phyloP scores from a whole-genome alignment of 1,140 invertebrate genomes.

The Lepidurus arcticus region DNA sequence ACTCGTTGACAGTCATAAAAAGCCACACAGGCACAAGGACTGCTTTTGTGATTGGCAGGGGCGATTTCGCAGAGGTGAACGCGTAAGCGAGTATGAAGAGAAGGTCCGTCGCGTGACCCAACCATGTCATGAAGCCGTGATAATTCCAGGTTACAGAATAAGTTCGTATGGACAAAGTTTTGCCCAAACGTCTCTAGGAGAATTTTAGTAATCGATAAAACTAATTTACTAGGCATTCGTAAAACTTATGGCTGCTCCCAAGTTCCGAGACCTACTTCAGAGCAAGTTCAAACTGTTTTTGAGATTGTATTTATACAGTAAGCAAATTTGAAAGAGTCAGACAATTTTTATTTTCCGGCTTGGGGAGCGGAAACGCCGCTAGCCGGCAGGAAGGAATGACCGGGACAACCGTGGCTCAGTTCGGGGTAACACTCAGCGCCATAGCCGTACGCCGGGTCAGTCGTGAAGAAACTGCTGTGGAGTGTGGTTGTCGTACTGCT shows the following conservation, averaged over 20 bases:
- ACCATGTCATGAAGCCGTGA: neutral
- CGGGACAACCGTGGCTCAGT: neutral
- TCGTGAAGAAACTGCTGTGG: neutral
- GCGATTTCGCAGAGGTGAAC: too few species aligned
- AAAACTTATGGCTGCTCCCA: too few species aligned
- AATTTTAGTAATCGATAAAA: too few species aligned
- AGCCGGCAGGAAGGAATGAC: slow-evolving; percentile 20
- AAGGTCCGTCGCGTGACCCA: neutral
- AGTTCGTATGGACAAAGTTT: too few species aligned
- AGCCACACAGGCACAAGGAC: too few species aligned
- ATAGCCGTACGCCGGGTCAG: neutral
- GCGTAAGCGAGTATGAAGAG: neutral
- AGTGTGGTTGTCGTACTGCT: neutral
- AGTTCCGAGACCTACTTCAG: too few species aligned
- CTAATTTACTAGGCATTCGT: too few species aligned
- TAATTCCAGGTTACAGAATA: neutral
- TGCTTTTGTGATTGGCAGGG: too few species aligned
- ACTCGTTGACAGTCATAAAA: too few species aligned
- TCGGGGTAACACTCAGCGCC: neutral
- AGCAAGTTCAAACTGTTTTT: too few species aligned
- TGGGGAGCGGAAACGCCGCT: neutral
- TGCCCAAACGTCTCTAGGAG: too few species aligned
- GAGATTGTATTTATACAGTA: neutral
- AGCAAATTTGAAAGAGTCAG: neutral
- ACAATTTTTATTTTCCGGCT: neutral